phyloP scores from a whole-genome alignment of 2,888 invertebrate genomes.

The Perithous albicinctus region DNA sequence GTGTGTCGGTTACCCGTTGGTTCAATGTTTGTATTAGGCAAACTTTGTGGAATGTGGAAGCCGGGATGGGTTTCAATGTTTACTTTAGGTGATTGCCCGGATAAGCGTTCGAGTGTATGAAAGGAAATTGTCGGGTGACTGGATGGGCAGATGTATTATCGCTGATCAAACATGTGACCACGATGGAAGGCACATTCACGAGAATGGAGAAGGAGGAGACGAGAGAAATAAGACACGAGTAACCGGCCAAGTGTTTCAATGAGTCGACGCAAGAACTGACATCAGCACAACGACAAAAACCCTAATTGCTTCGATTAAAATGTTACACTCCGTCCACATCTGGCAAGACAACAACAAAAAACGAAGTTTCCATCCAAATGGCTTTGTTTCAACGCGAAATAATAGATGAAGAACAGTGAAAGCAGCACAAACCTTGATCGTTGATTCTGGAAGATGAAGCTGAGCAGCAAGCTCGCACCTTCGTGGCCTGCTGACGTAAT shows the following conservation, averaged over 20 bases:
- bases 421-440: constrained; percentile 98
- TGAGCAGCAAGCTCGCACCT: constrained; percentile 97
- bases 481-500: constrained; percentile 98
- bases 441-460: constrained; percentile 97
- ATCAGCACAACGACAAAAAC: constrained; percentile 62
- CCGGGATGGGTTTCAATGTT: constrained; percentile 65
- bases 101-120: constrained; percentile 34
- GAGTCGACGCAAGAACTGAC: neutral
- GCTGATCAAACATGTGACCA: constrained; percentile 76
- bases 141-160: constrained; percentile 75
- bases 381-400: neutral
- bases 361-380: constrained; percentile 18
- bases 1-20: constrained; percentile 61
- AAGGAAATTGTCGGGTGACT: constrained; percentile 10
- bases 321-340: constrained; percentile 42
- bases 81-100: constrained; percentile 74
- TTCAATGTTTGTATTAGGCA: constrained; percentile 40
- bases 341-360: constrained; percentile 50
- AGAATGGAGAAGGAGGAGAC: constrained; percentile 5
- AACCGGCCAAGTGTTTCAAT: neutral
- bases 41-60: constrained; percentile 20
- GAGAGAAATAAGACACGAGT: constrained; percentile 13
- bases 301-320: constrained; percentile 73
- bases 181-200: neutral
- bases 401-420: no score